Conservation (phyloP, 2,888 invertebrate genomes). For the Diloba caeruleocephala region DNA sequence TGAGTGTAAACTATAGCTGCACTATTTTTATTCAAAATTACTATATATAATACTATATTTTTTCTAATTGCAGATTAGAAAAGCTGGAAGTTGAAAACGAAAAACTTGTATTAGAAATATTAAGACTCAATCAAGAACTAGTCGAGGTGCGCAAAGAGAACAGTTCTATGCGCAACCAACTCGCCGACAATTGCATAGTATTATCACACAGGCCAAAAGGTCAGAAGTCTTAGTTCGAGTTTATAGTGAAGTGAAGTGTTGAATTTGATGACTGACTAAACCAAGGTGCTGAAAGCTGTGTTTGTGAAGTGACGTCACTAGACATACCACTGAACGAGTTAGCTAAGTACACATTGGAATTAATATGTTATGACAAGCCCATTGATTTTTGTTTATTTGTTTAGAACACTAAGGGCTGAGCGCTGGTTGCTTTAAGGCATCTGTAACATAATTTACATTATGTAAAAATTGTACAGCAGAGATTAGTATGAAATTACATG, state of each 20-base stretch:
- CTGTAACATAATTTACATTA: no score
- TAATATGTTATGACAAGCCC: conserved; percentile 33
- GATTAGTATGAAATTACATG: no score
- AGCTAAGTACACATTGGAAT: conserved; percentile 35
- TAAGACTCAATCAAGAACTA: conserved; percentile 92
- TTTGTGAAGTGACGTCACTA: conserved; percentile 49
- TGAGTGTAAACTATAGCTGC: no score
- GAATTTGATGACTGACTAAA: conserved; percentile 54
- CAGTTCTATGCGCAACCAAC: conserved; percentile 90
- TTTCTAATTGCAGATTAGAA: conserved; percentile 74
- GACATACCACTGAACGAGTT: conserved; percentile 38
- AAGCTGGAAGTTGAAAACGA: conserved; percentile 91
- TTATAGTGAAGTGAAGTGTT: conserved; percentile 52
- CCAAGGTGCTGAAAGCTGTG: conserved; percentile 64
- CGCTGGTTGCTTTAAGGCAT: no score
- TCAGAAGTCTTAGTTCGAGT: conserved; percentile 76
- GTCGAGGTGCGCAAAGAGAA: conserved; percentile 94
- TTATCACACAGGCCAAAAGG: conserved; percentile 72
- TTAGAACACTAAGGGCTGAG: not conserved
- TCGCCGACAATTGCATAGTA: conserved; percentile 91
- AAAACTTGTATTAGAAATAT: conserved; percentile 91
- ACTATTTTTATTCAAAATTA: no score
- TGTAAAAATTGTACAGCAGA: no score
- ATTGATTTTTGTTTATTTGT: conserved; percentile 21
- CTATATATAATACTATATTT: conserved; percentile 1